phyloP scores from a whole-genome alignment of 2,113 vertebrate genomes.

The Octodon degus region DNA sequence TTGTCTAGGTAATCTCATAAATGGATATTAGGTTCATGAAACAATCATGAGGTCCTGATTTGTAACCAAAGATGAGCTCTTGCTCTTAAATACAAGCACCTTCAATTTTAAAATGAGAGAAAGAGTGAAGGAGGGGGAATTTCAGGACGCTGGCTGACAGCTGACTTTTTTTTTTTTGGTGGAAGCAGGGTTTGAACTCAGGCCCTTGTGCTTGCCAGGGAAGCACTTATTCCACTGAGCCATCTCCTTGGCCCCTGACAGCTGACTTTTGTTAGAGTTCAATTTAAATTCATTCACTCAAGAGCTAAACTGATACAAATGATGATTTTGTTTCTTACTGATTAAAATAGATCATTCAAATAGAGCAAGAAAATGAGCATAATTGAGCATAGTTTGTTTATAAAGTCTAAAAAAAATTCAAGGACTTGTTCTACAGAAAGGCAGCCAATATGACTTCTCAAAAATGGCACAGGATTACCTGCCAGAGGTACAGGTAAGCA shows the following conservation, averaged over 20 bases:
- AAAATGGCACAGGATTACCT: not conserved
- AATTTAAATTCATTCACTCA: constrained; percentile 10
- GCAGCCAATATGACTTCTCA: not conserved
- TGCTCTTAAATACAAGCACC: not conserved
- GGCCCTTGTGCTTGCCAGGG: no score
- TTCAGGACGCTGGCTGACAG: not conserved
- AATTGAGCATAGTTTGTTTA: constrained; percentile 34
- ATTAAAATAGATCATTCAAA: not conserved
- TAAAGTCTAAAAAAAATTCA: not conserved
- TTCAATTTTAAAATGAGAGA: not conserved
- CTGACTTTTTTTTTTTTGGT: no score
- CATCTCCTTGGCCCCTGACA: no score
- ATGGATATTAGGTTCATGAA: not conserved
- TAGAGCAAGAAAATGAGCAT: not conserved
- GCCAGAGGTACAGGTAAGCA: not conserved
- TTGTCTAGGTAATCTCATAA: constrained; percentile 1
- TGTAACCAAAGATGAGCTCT: not conserved
- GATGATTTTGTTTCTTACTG: constrained; percentile 9
- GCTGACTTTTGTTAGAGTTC: not conserved
- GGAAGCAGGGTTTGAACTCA: no score
- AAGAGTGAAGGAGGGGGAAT: not conserved
- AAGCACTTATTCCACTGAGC: no score
- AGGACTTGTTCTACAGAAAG: constrained; percentile 1
- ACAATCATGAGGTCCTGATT: not conserved
- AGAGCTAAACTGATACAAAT: not conserved